phyloP scores from a whole-genome alignment of 1,140 invertebrate species.

The Drosophila tristis region DNA sequence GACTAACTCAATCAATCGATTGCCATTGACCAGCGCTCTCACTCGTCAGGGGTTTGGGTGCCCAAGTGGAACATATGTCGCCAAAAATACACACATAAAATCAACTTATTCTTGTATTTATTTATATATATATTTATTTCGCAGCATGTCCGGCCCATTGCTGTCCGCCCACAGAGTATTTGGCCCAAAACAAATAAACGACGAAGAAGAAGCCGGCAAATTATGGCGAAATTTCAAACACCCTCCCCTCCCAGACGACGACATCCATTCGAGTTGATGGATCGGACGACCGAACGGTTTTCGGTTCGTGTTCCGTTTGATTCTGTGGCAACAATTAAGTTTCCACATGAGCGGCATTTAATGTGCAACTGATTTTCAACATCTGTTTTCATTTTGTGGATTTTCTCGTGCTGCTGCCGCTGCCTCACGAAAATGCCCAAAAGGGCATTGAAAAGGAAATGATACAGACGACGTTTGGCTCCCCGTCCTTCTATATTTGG shows the following conservation, averaged over 20 bases:
- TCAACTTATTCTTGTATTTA: constrained; percentile 42
- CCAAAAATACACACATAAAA: constrained; percentile 27
- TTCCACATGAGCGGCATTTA: constrained; percentile 81
- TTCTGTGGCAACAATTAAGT: constrained; percentile 79
- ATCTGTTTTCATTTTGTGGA: constrained; percentile 81
- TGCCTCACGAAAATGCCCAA: neutral
- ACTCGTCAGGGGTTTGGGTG: neutral
- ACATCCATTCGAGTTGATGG: constrained; percentile 60
- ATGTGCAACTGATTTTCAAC: constrained; percentile 83
- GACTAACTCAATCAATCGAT: constrained; percentile 22
- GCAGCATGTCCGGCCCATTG: neutral
- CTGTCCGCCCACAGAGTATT: neutral
- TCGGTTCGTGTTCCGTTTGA: constrained; percentile 15
- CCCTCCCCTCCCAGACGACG: constrained; percentile 16
- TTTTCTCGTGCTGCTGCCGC: constrained; percentile 36
- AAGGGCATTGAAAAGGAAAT: constrained; percentile 70
- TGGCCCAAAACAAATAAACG: constrained; percentile 26
- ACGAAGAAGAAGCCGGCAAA: constrained; percentile 11
- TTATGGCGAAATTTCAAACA: constrained; percentile 52
- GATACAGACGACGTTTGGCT: constrained; percentile 57
- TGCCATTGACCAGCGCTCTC: constrained; percentile 15
- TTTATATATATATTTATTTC: constrained; percentile 21
- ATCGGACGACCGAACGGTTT: constrained; percentile 33
- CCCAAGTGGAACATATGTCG: constrained; percentile 39
- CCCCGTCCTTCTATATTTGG: constrained; percentile 63